Evolutionary conservation across 1,140 invertebrate genomes (phyloP).

Genomic region (Limonius californicus): DNA sequence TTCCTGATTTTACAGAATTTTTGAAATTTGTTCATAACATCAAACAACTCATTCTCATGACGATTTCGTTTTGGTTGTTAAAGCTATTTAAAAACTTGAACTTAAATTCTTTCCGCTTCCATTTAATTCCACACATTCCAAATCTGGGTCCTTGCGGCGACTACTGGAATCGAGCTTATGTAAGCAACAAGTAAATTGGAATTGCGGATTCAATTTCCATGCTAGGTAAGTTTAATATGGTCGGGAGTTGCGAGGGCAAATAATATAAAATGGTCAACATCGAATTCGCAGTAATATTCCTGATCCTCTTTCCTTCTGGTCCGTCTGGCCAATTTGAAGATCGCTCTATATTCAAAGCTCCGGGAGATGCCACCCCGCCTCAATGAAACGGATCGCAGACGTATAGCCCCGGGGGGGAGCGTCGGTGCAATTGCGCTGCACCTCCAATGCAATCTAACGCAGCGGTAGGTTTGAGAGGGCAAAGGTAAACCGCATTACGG

Average conservation of each 20-base stretch:
- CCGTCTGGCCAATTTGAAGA: constrained; percentile 24
- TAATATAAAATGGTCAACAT: constrained; percentile 30
- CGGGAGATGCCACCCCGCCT: neutral
- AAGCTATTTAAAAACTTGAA: too few species aligned
- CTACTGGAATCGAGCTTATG: too few species aligned
- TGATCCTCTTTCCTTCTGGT: constrained; percentile 19
- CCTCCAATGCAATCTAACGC: constrained; percentile 13
- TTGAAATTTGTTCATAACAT: too few species aligned
- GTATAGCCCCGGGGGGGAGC: neutral
- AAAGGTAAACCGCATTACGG: constrained; percentile 13
- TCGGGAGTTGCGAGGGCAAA: constrained; percentile 19
- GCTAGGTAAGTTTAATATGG: constrained; percentile 22
- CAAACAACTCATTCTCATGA: too few species aligned
- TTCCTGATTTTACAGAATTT: too few species aligned
- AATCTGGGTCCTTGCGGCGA: too few species aligned
- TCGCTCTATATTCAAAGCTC: constrained; percentile 24
- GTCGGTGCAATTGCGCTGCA: constrained; percentile 11
- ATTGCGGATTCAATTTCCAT: constrained; percentile 25
- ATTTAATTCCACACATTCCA: too few species aligned
- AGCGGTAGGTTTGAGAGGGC: neutral
- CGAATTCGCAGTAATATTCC: constrained; percentile 19
- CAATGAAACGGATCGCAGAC: constrained; percentile 1
- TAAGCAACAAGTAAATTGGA: constrained; percentile 26
- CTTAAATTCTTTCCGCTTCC: too few species aligned
- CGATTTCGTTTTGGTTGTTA: too few species aligned